Conservation (phyloP, 2,888 invertebrate genomes). For the Mallateleia sp. region DNA sequence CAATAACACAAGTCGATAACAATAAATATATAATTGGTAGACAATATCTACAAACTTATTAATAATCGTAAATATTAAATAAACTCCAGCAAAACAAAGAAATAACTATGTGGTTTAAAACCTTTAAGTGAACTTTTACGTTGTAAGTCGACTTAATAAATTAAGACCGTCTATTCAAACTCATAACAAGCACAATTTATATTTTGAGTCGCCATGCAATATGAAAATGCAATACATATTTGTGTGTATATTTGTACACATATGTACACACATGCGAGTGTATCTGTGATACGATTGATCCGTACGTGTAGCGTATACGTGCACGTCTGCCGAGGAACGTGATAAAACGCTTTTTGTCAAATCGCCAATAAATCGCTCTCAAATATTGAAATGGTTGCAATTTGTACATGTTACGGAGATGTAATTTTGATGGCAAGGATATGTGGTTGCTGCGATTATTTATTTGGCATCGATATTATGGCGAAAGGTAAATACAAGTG, state of each 20-base stretch:
- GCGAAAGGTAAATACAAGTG: conserved; percentile 8
- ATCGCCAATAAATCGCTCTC: conserved; percentile 62
- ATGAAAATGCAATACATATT: neutral
- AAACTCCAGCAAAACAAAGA: too few species aligned
- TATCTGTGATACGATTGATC: conserved; percentile 8
- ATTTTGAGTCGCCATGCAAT: neutral
- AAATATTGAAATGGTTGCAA: conserved; percentile 64
- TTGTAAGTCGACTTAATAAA: too few species aligned
- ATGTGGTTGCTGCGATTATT: conserved; percentile 26
- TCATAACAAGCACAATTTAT: neutral
- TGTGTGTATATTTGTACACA: neutral
- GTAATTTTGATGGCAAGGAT: conserved; percentile 49
- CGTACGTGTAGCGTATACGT: conserved; percentile 11
- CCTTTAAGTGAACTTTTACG: too few species aligned
- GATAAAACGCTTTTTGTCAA: conserved; percentile 54
- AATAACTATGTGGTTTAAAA: too few species aligned
- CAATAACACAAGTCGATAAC: too few species aligned
- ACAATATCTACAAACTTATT: too few species aligned
- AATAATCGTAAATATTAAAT: too few species aligned
- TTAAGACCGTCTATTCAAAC: neutral
- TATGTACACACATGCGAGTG: neutral
- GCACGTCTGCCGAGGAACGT: conserved; percentile 38
- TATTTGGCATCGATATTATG: conserved; percentile 30
- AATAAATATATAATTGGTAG: too few species aligned
- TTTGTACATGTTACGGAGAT: conserved; percentile 51